These are phyloP conservation scores for Lepus americanus DNA, from an alignment of 2,113 vertebrate genomes.

Conservation along the genomic window DNA sequence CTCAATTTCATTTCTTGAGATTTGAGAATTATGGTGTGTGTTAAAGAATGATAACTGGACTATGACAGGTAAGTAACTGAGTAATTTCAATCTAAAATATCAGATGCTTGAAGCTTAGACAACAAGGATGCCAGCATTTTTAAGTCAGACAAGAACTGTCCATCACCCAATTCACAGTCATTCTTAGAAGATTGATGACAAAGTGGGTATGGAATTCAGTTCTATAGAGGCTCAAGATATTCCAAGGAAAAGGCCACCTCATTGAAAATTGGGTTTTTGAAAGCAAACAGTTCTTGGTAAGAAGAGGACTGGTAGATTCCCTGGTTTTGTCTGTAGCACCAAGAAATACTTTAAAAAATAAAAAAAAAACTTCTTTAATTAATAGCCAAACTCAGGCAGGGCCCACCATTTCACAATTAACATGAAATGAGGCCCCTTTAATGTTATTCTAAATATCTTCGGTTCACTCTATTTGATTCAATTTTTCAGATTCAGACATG, in stretches of 20 bases:
- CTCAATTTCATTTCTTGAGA: neutral
- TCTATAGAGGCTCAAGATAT: neutral
- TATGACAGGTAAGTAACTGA: neutral
- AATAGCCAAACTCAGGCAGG: neutral
- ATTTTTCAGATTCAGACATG: neutral
- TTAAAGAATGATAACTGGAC: neutral
- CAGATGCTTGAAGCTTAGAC: neutral
- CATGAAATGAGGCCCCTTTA: neutral
- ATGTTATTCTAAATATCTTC: neutral
- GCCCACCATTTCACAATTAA: neutral
- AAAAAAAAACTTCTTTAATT: neutral
- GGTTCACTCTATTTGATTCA: constrained; percentile 57
- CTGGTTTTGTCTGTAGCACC: neutral
- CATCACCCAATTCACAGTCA: neutral
- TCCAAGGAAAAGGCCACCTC: neutral
- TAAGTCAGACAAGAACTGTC: neutral
- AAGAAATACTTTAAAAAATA: neutral
- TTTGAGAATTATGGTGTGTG: neutral
- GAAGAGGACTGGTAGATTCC: neutral
- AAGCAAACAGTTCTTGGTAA: neutral
- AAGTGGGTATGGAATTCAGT: neutral
- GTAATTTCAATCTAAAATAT: neutral
- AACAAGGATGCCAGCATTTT: neutral
- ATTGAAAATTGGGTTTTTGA: neutral
- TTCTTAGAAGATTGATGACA: neutral